A percentile compares a stretch with the other conserved stretches of the same genome.
Conservation (phyloP, 37 sponge, comb jelly and placozoan genomes). For the Geodia barretti region DNA sequence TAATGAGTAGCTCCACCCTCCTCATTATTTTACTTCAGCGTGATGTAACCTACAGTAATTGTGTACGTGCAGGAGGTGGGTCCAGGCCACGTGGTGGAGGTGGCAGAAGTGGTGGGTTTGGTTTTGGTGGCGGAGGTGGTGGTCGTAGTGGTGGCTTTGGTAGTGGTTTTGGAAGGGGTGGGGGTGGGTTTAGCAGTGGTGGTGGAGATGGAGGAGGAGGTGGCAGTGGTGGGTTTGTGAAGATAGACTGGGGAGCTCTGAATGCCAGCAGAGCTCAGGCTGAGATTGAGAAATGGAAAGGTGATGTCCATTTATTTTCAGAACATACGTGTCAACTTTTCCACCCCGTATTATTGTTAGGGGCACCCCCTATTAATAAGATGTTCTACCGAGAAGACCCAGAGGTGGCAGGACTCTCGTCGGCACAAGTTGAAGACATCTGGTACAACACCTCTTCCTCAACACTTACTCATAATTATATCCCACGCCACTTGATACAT, state of each 20-base stretch:
- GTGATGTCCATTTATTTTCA: no score
- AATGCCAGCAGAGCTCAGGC: slow-evolving; percentile 38
- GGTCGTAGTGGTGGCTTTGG: not conserved
- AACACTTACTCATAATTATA: not conserved
- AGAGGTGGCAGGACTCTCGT: slow-evolving; percentile 35
- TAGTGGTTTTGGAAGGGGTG: not conserved
- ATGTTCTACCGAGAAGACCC: slow-evolving; percentile 78
- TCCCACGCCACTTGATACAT: not conserved
- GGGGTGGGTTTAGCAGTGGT: not conserved
- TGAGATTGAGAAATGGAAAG: slow-evolving; percentile 60
- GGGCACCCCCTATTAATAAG: slow-evolving; percentile 66
- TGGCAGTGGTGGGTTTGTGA: not conserved
- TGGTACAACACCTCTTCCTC: slow-evolving; percentile 21
- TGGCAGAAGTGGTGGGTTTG: not conserved
- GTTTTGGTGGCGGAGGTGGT: not conserved
- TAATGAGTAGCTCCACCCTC: no score
- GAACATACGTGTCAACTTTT: no score
- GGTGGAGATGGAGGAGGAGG: not conserved
- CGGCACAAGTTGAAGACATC: slow-evolving; percentile 49
- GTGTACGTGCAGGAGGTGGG: no score
- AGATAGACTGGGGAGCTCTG: slow-evolving; percentile 57
- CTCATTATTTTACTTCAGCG: no score
- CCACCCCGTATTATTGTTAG: no score
- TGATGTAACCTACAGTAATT: no score
- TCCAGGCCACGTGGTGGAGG: not conserved